Evolutionary conservation across 2,888 invertebrate genomes (phyloP), one percentile per base, ranked within the genome.

Genomic region (Heteropelma amictum): DNA sequence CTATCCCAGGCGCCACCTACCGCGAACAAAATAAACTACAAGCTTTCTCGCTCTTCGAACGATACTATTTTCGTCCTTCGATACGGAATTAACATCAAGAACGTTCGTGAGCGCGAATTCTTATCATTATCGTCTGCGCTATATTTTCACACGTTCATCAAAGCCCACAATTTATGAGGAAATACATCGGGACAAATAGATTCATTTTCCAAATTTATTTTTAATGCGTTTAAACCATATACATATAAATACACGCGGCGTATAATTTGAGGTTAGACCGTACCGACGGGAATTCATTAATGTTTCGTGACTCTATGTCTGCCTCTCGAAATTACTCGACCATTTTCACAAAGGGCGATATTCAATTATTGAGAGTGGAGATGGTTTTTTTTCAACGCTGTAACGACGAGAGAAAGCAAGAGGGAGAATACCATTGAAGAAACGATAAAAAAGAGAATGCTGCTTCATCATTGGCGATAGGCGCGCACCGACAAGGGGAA

Each of bases 401-500:
- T 49, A 26, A 38, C 63, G 49, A 51, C 26, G 33, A 40, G 28
- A 63, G 35, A 17, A n/a, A 17, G 38, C 23, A 10, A 35, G 35
- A 35, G 14, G 21, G 10, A 49, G 23, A 40, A 30, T 5, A 40
- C 40, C 38, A 64, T 51, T 40, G 14, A 10, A 40, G 38, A 40
- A 64, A 40, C 14, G 49, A 42, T 26, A 64, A 30, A 64, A 26
- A 63, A 17, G 51, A 51, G 51, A 51, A 51, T 49, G 35, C 63
- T 51, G 63, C 38, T 51, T 38, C 12, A 14, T 30, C 45, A 30
- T 28, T 45, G 21, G 40, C 61, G 61, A 60, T 53, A 54, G n/a
- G n/a, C n/a, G n/a, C n/a, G n/a, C 35, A 64, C 30, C 19, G 30
- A 45, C 65, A 47, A 45, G 53, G 35, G 61, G 49, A 56, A 61